Evolutionary conservation across 53 echinoderm and acorn worm genomes (phyloP).

Genomic region (Echinometra lucunter): DNA sequence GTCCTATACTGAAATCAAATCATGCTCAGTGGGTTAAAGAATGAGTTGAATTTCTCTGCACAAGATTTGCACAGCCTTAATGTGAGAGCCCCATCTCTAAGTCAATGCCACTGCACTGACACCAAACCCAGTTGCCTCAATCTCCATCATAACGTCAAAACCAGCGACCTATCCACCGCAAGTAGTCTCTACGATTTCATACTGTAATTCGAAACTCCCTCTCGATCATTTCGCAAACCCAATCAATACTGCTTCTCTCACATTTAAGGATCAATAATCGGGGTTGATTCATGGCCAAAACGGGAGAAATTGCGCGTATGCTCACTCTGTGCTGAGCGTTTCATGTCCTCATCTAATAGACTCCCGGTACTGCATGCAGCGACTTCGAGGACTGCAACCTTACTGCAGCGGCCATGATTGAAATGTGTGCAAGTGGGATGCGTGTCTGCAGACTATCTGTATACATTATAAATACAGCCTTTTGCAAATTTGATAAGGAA

Average conservation of each 20-base stretch:
- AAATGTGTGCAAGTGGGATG: neutral
- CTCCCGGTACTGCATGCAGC: neutral
- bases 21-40: too few species aligned
- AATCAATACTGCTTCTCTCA: conserved; percentile 46
- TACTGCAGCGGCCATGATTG: conserved; percentile 5
- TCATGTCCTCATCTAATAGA: neutral
- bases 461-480: conserved; percentile 68
- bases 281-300: conserved; percentile 32
- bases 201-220: conserved; percentile 54
- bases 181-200: conserved; percentile 41
- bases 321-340: neutral
- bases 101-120: conserved; percentile 43
- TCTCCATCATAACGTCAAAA: conserved; percentile 60
- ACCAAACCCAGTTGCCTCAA: neutral
- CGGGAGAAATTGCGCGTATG: conserved; percentile 38
- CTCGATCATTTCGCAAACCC: conserved; percentile 47
- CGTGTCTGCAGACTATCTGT: neutral
- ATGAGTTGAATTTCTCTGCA: too few species aligned
- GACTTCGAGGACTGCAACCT: neutral
- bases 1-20: too few species aligned
- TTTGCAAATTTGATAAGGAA: conserved; percentile 70
- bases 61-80: neutral
- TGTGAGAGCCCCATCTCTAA: neutral
- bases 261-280: conserved; percentile 51
- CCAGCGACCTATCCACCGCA: conserved; percentile 45